Conservation (phyloP, 2,888 invertebrate genomes). For the Drosophila mettleri region DNA sequence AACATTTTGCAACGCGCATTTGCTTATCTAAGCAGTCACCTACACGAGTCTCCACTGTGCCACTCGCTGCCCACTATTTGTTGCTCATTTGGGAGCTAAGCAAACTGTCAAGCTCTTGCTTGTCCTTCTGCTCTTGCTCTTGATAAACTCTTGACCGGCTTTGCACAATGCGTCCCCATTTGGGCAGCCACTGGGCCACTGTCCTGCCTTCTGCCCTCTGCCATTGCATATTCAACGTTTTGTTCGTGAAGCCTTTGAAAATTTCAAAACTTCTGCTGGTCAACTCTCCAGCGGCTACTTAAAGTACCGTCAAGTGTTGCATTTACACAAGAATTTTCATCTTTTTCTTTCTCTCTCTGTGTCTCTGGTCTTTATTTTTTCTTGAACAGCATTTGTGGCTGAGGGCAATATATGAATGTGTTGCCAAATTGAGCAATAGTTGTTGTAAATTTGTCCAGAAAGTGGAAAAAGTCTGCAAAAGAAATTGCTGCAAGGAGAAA, state of each 20-base stretch:
- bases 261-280: slow-evolving; percentile 44
- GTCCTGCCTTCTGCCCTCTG: slow-evolving; percentile 6
- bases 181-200: slow-evolving; percentile 7
- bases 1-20: slow-evolving; percentile 61
- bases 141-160: slow-evolving; percentile 63
- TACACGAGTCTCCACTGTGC: slow-evolving; percentile 29
- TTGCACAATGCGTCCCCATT: slow-evolving; percentile 51
- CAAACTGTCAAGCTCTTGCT: slow-evolving; percentile 41
- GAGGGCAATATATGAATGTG: slow-evolving; percentile 22
- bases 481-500: neutral
- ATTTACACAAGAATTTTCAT: slow-evolving; percentile 20
- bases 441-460: neutral
- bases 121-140: slow-evolving; percentile 41
- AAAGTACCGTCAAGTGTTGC: slow-evolving; percentile 38
- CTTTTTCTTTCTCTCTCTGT: neutral
- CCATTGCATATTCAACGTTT: slow-evolving; percentile 57
- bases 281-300: slow-evolving; percentile 59
- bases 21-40: slow-evolving; percentile 54
- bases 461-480: neutral
- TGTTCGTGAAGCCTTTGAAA: slow-evolving; percentile 50
- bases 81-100: slow-evolving; percentile 70
- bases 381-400: neutral
- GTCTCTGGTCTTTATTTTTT: neutral
- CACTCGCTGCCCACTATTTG: slow-evolving; percentile 42
- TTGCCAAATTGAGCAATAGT: slow-evolving; percentile 8